These are phyloP conservation scores for Pygathrix nemaeus DNA, from an alignment of 2,113 vertebrate species.

Conservation along the genomic window DNA sequence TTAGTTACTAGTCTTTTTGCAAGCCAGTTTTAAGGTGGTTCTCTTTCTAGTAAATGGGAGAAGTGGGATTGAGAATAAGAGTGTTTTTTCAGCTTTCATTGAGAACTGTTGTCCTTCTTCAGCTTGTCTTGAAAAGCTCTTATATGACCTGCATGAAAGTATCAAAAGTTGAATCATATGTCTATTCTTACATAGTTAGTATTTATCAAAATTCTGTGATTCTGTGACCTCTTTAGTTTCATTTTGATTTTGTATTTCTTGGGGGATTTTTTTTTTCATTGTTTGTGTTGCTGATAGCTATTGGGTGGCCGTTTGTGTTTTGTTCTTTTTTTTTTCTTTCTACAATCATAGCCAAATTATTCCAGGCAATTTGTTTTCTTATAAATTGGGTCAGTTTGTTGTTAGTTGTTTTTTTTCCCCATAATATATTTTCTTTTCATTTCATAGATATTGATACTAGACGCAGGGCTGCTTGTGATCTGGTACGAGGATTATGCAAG, in stretches of 20 bases:
- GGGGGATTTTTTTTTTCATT: background rate
- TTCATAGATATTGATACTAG: conserved; percentile 96
- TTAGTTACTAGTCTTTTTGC: background rate
- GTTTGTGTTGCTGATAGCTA: background rate
- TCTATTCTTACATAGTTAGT: background rate
- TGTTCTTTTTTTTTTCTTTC: conserved; percentile 28
- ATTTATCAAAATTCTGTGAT: background rate
- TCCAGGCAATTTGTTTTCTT: background rate
- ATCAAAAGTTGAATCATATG: background rate
- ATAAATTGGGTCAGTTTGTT: background rate
- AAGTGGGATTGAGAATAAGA: background rate
- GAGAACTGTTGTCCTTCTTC: background rate
- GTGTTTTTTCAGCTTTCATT: background rate
- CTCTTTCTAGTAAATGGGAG: background rate
- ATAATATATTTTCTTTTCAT: conserved; percentile 50
- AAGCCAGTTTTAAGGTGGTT: background rate
- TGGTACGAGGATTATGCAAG: conserved; percentile 97
- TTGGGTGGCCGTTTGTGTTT: background rate
- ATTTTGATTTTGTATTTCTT: conserved; percentile 39
- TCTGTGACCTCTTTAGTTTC: background rate
- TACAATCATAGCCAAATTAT: too few species aligned
- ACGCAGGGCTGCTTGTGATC: conserved; percentile 96
- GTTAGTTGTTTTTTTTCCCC: conserved; percentile 46
- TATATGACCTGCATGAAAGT: background rate
- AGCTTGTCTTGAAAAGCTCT: background rate